Base-by-base conservation (phyloP, 2,113 vertebrate species). In the Ardeotis arabs region DNA sequence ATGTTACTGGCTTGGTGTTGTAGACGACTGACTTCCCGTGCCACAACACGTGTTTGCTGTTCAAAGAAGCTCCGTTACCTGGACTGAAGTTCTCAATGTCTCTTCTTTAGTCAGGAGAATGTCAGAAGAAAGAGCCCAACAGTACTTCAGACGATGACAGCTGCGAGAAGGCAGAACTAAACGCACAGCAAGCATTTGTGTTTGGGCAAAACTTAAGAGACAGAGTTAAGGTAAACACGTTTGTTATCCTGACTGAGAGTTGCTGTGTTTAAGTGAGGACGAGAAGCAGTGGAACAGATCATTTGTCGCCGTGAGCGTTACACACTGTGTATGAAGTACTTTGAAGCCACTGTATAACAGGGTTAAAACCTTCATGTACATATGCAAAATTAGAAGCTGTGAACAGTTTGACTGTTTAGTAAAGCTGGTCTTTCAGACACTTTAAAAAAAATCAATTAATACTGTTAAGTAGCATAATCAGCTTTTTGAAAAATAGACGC, bases 131-230 rank as follows among this genome's bases (percentile, higher is more conserved):
- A 49, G 98, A 94, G 80, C 93, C 93, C 74, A 83, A 67, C 83
- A 97, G 9, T 29, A 50, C 95, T 73, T 93, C 94, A 22, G 97
- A 98, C 84, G 98, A 98, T 14, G 99, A 98, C 63, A 97, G 64
- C 68, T 97, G 90, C 88, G 98, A 98, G 93, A 97, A 98, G 81
- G 97, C 96, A 12, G 99, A 99, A 24, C 89, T 97, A 28, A 98
- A 95, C 58, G 90, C 98, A 49, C 99, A 98, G 82, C 98, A 98
- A 77, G 98, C 98, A 3, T 99, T 99, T 84, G 98, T 99, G 35
- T 99, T 99, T 95, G 99, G 99, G 84, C 99, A 99, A 82, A 99
- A 99, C 97, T 98, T 99, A 93, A 98, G 99, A 97, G 99, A 99
- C 88, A 98, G 99, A 98, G 99, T 99, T 90, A 99, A 99, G 99